A percentile compares a stretch with the other conserved stretches of the same genome.
Conservation (phyloP, 2,888 invertebrate species). For the Ramazzottius varieornatus region DNA sequence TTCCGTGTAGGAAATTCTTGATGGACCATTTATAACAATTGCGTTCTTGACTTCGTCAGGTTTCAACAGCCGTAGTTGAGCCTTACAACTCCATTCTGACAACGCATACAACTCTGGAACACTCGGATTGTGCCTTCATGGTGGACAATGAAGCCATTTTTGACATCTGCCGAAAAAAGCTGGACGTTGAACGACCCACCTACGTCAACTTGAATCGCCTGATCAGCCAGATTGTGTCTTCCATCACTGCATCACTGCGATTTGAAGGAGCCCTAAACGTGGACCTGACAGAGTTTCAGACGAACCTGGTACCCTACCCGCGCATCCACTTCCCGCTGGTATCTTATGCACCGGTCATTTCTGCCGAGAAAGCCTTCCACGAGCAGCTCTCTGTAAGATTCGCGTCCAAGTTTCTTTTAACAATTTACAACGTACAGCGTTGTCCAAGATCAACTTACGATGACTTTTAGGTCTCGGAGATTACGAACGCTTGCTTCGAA, state of each 20-base stretch:
- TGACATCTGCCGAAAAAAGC: conserved; percentile 14
- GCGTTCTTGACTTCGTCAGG: too few species aligned
- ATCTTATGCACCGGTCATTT: not conserved
- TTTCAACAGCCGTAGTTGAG: conserved; percentile 26
- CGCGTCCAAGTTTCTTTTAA: too few species aligned
- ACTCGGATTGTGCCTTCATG: conserved; percentile 27
- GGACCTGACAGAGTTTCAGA: conserved; percentile 20
- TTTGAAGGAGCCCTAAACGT: conserved; percentile 21
- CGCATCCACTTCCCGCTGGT: conserved; percentile 1
- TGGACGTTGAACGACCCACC: conserved; percentile 16
- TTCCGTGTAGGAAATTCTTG: too few species aligned
- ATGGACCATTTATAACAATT: too few species aligned
- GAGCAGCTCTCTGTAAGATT: not conserved
- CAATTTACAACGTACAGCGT: too few species aligned
- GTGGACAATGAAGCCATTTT: conserved; percentile 21
- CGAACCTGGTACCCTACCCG: conserved; percentile 14
- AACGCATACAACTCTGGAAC: conserved; percentile 24
- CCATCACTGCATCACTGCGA: conserved; percentile 18
- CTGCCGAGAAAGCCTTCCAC: not conserved
- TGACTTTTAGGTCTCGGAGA: not conserved
- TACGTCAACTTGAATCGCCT: conserved; percentile 27
- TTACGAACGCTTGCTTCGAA: not conserved
- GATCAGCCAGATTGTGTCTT: conserved; percentile 23
- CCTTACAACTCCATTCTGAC: conserved; percentile 23
- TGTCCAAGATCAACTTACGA: not conserved